phyloP scores from a whole-genome alignment of 2,888 invertebrate species.

The Archips xylosteana region DNA sequence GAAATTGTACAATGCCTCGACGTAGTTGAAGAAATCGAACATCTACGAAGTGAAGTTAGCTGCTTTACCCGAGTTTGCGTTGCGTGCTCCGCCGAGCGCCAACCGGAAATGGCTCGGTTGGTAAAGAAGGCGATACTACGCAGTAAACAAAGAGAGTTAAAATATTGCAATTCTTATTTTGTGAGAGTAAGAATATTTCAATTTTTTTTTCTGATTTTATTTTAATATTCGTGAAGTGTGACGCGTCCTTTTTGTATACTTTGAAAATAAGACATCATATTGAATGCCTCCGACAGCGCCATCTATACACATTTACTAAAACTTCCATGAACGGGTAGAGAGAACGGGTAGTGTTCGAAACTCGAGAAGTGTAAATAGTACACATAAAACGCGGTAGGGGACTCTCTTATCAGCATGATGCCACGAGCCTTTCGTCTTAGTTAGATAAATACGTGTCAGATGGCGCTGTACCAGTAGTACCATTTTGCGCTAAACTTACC shows the following conservation, averaged over 20 bases:
- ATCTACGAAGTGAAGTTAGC: constrained; percentile 81
- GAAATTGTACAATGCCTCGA: constrained; percentile 79
- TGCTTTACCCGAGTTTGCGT: constrained; percentile 64
- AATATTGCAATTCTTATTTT: background rate
- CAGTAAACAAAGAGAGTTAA: constrained; percentile 56
- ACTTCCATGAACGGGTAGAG: background rate
- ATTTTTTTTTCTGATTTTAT: background rate
- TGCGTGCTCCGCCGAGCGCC: constrained; percentile 79
- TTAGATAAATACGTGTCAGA: background rate
- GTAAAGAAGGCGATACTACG: constrained; percentile 74
- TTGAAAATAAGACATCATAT: background rate
- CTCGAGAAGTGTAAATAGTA: background rate
- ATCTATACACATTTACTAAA: background rate
- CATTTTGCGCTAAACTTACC: too few relatives aligned
- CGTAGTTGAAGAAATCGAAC: constrained; percentile 82
- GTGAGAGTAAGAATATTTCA: background rate
- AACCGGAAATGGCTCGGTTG: constrained; percentile 74
- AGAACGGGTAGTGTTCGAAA: background rate
- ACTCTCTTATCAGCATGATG: background rate
- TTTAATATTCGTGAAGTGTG: background rate
- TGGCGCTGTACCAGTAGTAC: background rate
- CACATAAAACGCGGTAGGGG: background rate
- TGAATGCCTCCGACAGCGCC: constrained; percentile 20
- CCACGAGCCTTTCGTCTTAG: background rate
- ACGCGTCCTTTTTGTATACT: background rate